A percentile compares a stretch with the other conserved stretches of the same genome.
Evolutionary conservation across 92 coral and sea anemone species (phyloP).

Genomic region (Nematostella vectensis): DNA sequence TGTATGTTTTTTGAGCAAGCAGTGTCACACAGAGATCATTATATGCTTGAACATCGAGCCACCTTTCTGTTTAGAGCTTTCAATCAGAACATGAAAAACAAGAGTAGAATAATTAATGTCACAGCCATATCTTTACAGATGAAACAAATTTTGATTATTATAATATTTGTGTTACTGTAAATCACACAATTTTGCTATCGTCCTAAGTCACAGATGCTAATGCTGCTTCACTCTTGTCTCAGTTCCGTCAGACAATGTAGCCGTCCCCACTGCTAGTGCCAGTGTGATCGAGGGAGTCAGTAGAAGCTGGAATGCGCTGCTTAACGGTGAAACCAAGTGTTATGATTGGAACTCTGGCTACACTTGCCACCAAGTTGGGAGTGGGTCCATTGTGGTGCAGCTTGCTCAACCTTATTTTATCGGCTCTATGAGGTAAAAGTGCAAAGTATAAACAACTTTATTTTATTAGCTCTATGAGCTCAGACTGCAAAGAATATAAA

Average conservation of each 20-base stretch:
- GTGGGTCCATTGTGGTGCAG: slow-evolving; percentile 95
- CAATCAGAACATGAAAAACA: too few species aligned
- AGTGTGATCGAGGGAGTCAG: slow-evolving; percentile 97
- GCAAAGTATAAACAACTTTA: not conserved
- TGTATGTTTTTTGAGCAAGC: too few species aligned
- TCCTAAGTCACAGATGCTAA: too few species aligned
- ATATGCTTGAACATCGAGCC: too few species aligned
- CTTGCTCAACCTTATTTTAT: slow-evolving; percentile 85
- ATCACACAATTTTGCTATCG: too few species aligned
- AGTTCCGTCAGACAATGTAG: slow-evolving; percentile 86
- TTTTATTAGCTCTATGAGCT: not conserved
- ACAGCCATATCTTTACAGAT: too few species aligned
- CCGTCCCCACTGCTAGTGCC: slow-evolving; percentile 69
- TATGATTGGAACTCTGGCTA: slow-evolving; percentile 99
- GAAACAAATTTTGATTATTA: too few species aligned
- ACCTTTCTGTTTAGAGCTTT: too few species aligned
- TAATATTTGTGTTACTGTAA: too few species aligned
- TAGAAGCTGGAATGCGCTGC: slow-evolving; percentile 92
- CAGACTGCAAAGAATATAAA: not conserved
- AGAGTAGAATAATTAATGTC: too few species aligned
- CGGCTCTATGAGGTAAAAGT: slow-evolving; percentile 61
- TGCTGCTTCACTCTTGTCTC: not conserved
- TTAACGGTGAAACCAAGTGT: slow-evolving; percentile 75
- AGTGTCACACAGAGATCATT: too few species aligned
- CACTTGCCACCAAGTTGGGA: slow-evolving; percentile 95